Percentiles rank a stretch among this genome's conserved stretches.
Conservation (phyloP, 2,797 vertebrate species). For the Phyllotis vaccarum region DNA sequence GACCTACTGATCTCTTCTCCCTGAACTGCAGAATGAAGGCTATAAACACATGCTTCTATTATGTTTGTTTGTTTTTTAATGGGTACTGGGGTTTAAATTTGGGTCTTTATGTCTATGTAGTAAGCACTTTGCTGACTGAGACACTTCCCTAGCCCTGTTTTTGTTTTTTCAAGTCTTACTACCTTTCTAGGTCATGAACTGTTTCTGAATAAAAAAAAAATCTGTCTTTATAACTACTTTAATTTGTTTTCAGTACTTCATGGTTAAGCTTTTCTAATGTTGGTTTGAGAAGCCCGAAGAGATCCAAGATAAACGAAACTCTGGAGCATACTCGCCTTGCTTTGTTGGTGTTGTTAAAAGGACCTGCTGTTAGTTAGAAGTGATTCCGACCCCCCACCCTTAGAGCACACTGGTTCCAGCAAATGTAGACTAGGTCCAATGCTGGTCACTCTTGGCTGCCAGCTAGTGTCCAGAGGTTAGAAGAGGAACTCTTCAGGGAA, state of each 20-base stretch:
- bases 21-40: fast-evolving
- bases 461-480: not conserved
- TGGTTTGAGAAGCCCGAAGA: not conserved
- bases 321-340: not conserved
- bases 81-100: not conserved
- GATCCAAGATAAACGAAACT: not conserved
- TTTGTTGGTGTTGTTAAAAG: not conserved
- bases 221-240: not conserved
- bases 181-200: not conserved
- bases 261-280: not conserved
- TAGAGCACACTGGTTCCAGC: constrained; percentile 26
- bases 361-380: not conserved
- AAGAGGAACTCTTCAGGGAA: not conserved
- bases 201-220: not conserved
- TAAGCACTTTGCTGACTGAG: not conserved
- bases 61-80: not conserved
- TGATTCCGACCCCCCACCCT: not conserved
- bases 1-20: not conserved
- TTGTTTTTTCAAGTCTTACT: not conserved
- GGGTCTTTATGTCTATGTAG: not conserved
- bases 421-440: constrained; percentile 3
- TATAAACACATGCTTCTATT: no score
- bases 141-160: not conserved
- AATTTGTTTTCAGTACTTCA: not conserved
- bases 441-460: constrained; percentile 27